These are phyloP conservation scores for Platorchestia sp. DNA, from an alignment of 1,140 invertebrate genomes.

Conservation along the genomic window DNA sequence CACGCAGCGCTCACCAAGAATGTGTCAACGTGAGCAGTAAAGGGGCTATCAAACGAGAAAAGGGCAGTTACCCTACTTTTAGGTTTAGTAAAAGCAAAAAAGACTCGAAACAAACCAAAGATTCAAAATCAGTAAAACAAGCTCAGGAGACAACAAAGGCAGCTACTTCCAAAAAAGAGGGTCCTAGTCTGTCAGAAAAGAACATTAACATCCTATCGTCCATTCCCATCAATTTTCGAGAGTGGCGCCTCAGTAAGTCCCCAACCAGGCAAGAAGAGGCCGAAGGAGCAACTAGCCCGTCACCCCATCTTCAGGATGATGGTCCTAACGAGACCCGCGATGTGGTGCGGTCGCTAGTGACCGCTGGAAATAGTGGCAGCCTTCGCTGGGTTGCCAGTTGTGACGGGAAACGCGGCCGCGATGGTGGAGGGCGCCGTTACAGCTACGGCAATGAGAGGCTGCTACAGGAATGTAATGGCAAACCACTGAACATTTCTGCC, in stretches of 20 bases:
- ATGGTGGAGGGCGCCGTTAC: background rate
- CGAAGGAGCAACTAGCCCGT: background rate
- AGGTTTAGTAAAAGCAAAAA: conserved; percentile 32
- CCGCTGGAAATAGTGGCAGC: background rate
- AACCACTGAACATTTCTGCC: background rate
- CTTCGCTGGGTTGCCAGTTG: background rate
- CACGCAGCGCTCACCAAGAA: background rate
- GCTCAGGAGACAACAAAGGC: background rate
- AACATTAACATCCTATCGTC: background rate
- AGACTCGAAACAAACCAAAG: background rate
- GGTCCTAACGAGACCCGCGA: background rate
- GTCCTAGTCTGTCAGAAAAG: background rate
- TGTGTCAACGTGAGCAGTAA: background rate
- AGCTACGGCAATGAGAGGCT: background rate
- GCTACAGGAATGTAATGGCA: background rate
- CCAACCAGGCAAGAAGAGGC: background rate
- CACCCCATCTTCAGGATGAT: background rate
- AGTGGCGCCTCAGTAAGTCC: conserved; percentile 10
- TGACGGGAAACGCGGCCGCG: background rate
- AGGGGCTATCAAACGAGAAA: background rate
- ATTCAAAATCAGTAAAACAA: background rate
- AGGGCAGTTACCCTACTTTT: conserved; percentile 35
- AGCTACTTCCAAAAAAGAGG: background rate
- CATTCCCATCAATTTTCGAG: conserved; percentile 35
- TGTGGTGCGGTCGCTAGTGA: background rate